These are phyloP conservation scores for Drosophila mulleri DNA, from an alignment of 2,888 invertebrate genomes.

Conservation along the genomic window DNA sequence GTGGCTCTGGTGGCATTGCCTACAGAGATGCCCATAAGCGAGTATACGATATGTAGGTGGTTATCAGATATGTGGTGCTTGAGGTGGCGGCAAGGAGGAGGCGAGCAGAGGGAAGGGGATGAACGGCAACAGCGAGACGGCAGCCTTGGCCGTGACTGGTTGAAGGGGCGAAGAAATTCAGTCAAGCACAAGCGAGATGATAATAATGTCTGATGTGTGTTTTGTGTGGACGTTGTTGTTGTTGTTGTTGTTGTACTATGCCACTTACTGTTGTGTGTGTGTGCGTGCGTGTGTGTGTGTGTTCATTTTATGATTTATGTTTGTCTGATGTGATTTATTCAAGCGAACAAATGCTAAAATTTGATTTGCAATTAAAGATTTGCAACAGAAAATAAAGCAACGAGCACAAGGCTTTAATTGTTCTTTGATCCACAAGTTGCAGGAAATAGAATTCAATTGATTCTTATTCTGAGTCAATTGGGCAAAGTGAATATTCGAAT, in stretches of 20 bases:
- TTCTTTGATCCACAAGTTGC: not conserved
- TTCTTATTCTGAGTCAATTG: not conserved
- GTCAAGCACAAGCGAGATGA: slow-evolving; percentile 85
- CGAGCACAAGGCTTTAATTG: slow-evolving; percentile 51
- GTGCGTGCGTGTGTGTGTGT: slow-evolving; percentile 38
- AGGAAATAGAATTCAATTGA: not conserved
- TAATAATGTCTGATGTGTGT: slow-evolving; percentile 82
- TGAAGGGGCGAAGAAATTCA: slow-evolving; percentile 78
- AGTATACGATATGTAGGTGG: slow-evolving; percentile 61
- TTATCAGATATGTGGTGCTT: slow-evolving; percentile 58
- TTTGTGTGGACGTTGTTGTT: slow-evolving; percentile 49
- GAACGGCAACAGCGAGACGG: slow-evolving; percentile 24
- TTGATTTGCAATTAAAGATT: slow-evolving; percentile 75
- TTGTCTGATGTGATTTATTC: slow-evolving; percentile 83
- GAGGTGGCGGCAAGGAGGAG: slow-evolving; percentile 5
- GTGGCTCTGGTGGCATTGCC: slow-evolving; percentile 59
- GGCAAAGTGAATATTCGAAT: not conserved
- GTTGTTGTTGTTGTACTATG: slow-evolving; percentile 27
- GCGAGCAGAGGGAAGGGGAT: not conserved
- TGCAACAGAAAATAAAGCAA: slow-evolving; percentile 11
- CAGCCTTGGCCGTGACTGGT: slow-evolving; percentile 55
- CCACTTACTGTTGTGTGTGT: slow-evolving; percentile 48
- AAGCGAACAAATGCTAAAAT: slow-evolving; percentile 75
- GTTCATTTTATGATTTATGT: slow-evolving; percentile 80
- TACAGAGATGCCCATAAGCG: slow-evolving; percentile 55